Evolutionary conservation across 1,140 invertebrate genomes (phyloP), one percentile per base, ranked within the genome.

Genomic region (Lethrus apterus): DNA sequence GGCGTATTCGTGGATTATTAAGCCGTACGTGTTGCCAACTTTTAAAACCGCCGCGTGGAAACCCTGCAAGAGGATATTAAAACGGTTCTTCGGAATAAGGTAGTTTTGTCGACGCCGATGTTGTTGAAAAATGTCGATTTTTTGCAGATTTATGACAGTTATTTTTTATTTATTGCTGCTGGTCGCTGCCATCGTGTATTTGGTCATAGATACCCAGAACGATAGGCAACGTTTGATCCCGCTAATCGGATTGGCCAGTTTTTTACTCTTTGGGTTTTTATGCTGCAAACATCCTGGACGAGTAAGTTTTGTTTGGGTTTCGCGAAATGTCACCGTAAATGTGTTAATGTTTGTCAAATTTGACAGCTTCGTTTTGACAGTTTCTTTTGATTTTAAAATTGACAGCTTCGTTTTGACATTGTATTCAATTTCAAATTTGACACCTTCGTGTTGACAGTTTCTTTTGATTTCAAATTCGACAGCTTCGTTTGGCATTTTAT

Each of bases 1-100:
- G 9, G 59, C 86, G 14, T 88, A 89, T 60, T 80, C 75, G 50
- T 53, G 71, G 11, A 51, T 86, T 3, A 61, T 86, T 19, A 83
- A 83, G 61, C 74, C 69, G 18, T 77, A 66, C 43, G 62, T 79
- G 14, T 74, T 74, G 3, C 60, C 53, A n/a, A 57, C 51, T 26
- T 62, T 80, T 14, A 45, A 69, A 13, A 57, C 43, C 32, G 53
- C 18, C 14, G 18, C 72, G 2, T 71, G 65, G 56, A 57, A 2
- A 26, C 72, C 55, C 2, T 23, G 10, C 8, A 44, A 8, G 38
- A 15, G 14, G 11, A 26, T 29, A 19, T 35, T 26, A 10, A 17
- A 30, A 11, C 23, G 4, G 2, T 38, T 15, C 26, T 45, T 45
- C 1, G 23, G 19, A 10, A 14, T 14, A 24, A 20, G 24, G 14